Percentiles rank a stretch among this genome's conserved stretches.
Conservation (phyloP, 2,888 invertebrate species). For the Cataglyphis albicans region DNA sequence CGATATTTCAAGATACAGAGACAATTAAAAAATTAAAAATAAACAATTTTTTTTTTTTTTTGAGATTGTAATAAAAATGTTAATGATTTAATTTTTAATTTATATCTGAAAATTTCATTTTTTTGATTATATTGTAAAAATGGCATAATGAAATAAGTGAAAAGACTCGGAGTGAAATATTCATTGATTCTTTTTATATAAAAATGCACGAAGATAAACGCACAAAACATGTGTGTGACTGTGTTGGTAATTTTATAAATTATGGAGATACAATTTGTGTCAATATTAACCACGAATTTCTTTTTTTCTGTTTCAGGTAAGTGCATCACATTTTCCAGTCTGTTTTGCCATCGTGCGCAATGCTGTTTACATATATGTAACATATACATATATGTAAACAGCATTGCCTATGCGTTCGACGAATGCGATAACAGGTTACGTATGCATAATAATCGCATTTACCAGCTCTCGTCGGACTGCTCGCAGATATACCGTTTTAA, state of each 20-base stretch:
- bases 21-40: background rate
- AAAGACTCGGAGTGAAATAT: background rate
- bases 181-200: background rate
- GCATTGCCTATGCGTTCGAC: conserved; percentile 57
- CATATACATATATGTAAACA: conserved; percentile 37
- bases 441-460: conserved; percentile 64
- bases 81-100: background rate
- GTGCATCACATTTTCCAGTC: conserved; percentile 63
- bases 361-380: conserved; percentile 12
- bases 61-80: background rate
- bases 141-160: background rate
- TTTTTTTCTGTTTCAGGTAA: conserved; percentile 76
- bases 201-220: background rate
- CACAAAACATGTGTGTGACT: background rate
- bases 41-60: background rate
- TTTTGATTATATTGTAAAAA: background rate
- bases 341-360: conserved; percentile 50
- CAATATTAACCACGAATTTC: conserved; percentile 25
- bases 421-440: conserved; percentile 65
- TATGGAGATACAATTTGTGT: background rate
- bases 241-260: background rate
- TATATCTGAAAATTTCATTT: background rate
- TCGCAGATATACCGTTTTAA: conserved; percentile 42
- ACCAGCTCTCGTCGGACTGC: conserved; percentile 21
- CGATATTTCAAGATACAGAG: background rate